Evolutionary conservation across 2,797 vertebrate genomes (phyloP).

Genomic region (Coluber constrictor): DNA sequence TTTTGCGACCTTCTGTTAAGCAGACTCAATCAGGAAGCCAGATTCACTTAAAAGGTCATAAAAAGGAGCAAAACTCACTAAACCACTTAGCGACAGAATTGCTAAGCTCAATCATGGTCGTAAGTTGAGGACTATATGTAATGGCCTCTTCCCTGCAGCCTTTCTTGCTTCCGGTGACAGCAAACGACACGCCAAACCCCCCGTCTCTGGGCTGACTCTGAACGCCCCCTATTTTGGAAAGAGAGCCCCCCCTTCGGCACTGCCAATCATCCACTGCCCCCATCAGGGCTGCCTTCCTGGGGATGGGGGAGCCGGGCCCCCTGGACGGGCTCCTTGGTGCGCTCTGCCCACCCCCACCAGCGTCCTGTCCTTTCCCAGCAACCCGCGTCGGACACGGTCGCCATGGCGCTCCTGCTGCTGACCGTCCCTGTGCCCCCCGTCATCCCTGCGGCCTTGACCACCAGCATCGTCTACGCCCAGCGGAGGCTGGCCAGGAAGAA

Average conservation of each 20-base stretch:
- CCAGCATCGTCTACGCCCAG: conserved; percentile 65
- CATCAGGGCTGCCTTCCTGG: neutral
- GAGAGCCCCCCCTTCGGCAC: neutral
- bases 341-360: neutral
- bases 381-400: conserved; percentile 1
- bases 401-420: conserved; percentile 65
- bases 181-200: neutral
- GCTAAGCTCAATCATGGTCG: too few species aligned
- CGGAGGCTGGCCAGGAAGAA: conserved; percentile 62
- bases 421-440: conserved; percentile 52
- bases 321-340: neutral
- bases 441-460: conserved; percentile 66
- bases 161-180: neutral
- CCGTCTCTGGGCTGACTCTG: neutral
- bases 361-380: conserved; percentile 35
- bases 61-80: too few species aligned
- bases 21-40: too few species aligned
- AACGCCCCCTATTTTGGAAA: neutral
- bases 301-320: neutral
- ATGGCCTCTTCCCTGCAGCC: too few species aligned
- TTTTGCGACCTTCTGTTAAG: too few species aligned
- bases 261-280: neutral
- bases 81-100: too few species aligned
- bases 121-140: too few species aligned
- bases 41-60: too few species aligned